Evolutionary conservation across 2,113 vertebrate species (phyloP).

Genomic region (Heliornis fulica): DNA sequence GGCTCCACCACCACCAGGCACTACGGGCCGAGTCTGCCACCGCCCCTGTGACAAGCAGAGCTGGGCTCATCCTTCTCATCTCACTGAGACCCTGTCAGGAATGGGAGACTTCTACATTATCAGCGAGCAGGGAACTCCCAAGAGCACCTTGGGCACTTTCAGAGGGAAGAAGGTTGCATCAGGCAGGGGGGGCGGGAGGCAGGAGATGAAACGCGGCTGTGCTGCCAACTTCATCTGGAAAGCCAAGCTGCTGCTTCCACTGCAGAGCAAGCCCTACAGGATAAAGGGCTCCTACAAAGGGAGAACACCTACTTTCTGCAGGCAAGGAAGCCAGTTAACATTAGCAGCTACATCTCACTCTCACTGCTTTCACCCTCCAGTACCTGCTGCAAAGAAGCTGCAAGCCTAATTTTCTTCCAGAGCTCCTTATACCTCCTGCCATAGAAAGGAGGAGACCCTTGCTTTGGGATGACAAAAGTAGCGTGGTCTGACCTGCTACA

Average conservation of each 20-base stretch:
- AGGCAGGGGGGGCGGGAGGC: not conserved
- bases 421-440: not conserved
- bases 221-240: not conserved
- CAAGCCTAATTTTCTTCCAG: not conserved
- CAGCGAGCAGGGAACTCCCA: not conserved
- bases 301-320: not conserved
- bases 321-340: not conserved
- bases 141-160: not conserved
- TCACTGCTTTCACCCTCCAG: not conserved
- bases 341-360: not conserved
- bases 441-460: not conserved
- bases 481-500: not conserved
- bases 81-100: not conserved
- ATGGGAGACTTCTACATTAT: not conserved
- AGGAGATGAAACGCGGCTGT: fast-evolving
- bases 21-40: too few relatives aligned
- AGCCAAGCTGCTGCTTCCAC: not conserved
- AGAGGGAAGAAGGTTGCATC: not conserved
- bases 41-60: not conserved
- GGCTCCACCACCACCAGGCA: not conserved
- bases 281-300: not conserved
- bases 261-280: not conserved
- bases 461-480: not conserved
- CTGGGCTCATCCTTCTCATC: fast-evolving
- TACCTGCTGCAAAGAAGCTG: not conserved